phyloP scores from a whole-genome alignment of 1,140 invertebrate species.

The Drosophila nebulosa region DNA sequence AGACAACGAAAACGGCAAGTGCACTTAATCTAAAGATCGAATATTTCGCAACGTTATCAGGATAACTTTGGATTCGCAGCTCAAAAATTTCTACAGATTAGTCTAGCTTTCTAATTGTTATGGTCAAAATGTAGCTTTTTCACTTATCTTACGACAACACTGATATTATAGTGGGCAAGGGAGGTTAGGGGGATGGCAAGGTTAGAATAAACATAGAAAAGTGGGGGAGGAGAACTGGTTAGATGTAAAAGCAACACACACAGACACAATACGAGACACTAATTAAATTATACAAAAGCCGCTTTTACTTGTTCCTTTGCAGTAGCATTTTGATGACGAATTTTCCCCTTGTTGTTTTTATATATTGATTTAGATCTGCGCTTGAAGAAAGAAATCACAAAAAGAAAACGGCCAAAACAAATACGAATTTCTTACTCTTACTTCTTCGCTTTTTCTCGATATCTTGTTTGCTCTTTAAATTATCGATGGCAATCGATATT shows the following conservation, averaged over 20 bases:
- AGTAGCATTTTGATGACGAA: slow-evolving; percentile 56
- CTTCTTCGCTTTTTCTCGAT: background rate
- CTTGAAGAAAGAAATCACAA: background rate
- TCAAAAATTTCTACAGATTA: background rate
- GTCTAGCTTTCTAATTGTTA: background rate
- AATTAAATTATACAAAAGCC: slow-evolving; percentile 65
- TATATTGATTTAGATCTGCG: background rate
- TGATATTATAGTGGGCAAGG: slow-evolving; percentile 27
- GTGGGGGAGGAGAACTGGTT: background rate
- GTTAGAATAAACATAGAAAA: slow-evolving; percentile 10
- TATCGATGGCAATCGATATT: background rate
- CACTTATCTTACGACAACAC: slow-evolving; percentile 9
- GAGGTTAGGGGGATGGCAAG: slow-evolving; percentile 2
- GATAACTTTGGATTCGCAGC: too few relatives aligned
- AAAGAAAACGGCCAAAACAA: background rate
- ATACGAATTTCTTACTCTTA: background rate
- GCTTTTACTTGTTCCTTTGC: slow-evolving; percentile 77
- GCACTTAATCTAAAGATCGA: too few relatives aligned
- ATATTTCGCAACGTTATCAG: too few relatives aligned
- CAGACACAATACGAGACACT: slow-evolving; percentile 30
- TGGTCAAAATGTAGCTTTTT: background rate
- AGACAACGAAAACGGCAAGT: too few relatives aligned
- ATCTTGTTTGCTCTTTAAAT: background rate
- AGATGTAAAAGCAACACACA: slow-evolving; percentile 17
- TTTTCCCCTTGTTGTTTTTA: slow-evolving; percentile 5